Evolutionary conservation across 2,797 vertebrate species (phyloP), one percentile per base, ranked within the genome.

Genomic region (Platalea minor): DNA sequence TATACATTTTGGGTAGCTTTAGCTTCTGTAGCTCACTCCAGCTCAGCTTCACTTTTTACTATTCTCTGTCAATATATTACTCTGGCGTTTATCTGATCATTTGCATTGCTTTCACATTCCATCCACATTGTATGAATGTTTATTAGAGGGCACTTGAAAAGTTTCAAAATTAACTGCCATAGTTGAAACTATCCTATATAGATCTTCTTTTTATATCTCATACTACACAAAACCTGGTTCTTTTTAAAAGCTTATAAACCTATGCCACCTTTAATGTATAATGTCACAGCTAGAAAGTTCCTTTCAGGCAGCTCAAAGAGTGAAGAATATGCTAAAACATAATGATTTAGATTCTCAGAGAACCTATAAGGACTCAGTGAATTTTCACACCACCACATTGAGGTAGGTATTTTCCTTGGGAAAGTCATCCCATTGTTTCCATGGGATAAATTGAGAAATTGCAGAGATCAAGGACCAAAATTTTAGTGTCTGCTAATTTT

Each of bases 31-130:
- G 65, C 53, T 89, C 64, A 75, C 60, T 94, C 33, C 54, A 87
- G 64, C 70, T 91, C 57, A 68, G 41, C 53, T 88, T 93, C 50
- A 51, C 26, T 80, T 95, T 93, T 93, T 93, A 78, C 80, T 92
- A 26, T 92, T 95, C 79, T 85, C 64, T 95, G 68, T 85, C 82
- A 94, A 75, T 43, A 54, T 68, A 85, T 83, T 84, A 75, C 39
- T 76, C 59, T 72, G 51, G 39, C 17, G 1, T 91, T 89, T 78
- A 78, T 91, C 56, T 80, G 56, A 87, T 91, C 29, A 73, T 91
- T 63, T 93, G 43, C 54, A 81, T 65, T 84, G 46, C 59, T 92
- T 94, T 94, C 57, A 72, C 63, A 75, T 87, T 78, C 46, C 39
- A 59, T 74, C 33, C 53, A 60, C 2, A 0, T 91, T 89, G 65